These are phyloP conservation scores for Anthopleura xanthogrammica DNA, from an alignment of 92 coral and sea anemone genomes.

Conservation along the genomic window DNA sequence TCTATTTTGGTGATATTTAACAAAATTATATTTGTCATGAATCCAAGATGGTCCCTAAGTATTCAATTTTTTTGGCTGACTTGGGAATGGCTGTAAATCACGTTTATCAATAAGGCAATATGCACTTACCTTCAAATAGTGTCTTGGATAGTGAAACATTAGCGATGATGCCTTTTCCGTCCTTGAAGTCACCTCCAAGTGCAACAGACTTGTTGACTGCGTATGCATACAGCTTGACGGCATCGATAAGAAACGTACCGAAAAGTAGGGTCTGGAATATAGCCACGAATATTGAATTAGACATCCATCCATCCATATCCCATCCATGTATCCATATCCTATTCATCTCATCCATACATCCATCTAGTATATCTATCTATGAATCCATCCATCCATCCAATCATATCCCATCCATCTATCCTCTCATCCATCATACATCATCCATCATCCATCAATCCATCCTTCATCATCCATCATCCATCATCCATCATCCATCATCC, in stretches of 20 bases:
- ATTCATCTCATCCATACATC: background rate
- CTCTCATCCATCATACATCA: too few species aligned
- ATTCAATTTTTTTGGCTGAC: background rate
- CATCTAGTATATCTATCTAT: too few species aligned
- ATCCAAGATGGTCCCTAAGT: too few species aligned
- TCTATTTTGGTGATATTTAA: too few species aligned
- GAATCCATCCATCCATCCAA: too few species aligned
- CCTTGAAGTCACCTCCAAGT: conserved; percentile 39
- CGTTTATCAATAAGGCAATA: background rate
- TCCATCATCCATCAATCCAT: too few species aligned
- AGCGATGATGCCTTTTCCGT: conserved; percentile 49
- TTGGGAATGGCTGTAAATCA: background rate
- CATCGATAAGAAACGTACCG: conserved; percentile 55
- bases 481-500: too few species aligned
- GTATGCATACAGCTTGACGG: conserved; percentile 52
- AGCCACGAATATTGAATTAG: background rate
- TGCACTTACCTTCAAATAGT: conserved; percentile 38
- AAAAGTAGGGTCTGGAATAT: conserved; percentile 40
- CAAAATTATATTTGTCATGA: too few species aligned
- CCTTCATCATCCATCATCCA: too few species aligned
- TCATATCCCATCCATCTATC: too few species aligned
- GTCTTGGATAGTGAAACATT: conserved; percentile 20
- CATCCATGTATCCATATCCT: background rate
- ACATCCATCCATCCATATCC: background rate
- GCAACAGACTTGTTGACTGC: conserved; percentile 53